Evolutionary conservation across 2,888 invertebrate genomes (phyloP).

Genomic region (Leptinotarsa peninsularis): DNA sequence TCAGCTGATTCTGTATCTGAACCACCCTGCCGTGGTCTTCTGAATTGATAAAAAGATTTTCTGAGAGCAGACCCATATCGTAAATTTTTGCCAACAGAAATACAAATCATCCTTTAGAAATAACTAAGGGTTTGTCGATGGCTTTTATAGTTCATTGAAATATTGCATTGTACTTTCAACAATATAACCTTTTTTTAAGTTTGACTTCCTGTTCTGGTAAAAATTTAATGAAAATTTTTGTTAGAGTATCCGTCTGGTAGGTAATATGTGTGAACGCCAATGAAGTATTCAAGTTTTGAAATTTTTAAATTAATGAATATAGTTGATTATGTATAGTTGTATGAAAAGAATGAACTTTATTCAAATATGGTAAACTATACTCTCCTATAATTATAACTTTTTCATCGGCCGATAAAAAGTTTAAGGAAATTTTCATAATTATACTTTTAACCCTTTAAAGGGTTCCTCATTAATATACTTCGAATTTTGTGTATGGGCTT

Average conservation of each 20-base stretch:
- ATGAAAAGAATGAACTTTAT: constrained; percentile 36
- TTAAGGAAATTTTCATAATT: constrained; percentile 41
- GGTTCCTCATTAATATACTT: constrained; percentile 47
- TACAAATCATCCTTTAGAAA: too few relatives aligned
- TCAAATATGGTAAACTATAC: constrained; percentile 41
- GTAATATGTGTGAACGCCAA: constrained; percentile 5
- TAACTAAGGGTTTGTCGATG: too few relatives aligned
- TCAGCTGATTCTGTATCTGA: too few relatives aligned
- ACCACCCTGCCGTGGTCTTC: too few relatives aligned
- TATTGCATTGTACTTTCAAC: too few relatives aligned
- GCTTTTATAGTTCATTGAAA: too few relatives aligned
- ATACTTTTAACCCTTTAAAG: constrained; percentile 45
- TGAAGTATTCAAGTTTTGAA: constrained; percentile 35
- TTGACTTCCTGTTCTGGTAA: too few relatives aligned
- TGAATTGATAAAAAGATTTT: too few relatives aligned
- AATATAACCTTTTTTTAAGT: too few relatives aligned
- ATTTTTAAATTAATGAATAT: constrained; percentile 46
- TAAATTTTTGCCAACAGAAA: too few relatives aligned
- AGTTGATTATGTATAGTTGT: constrained; percentile 32
- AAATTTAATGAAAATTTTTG: too few relatives aligned
- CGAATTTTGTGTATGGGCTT: constrained; percentile 31
- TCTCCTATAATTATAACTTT: constrained; percentile 42
- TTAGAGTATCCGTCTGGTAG: not conserved
- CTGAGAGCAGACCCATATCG: too few relatives aligned
- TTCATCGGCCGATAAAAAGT: constrained; percentile 35